Conservation (phyloP, 2,888 invertebrate genomes). For the Steromphala cineraria region DNA sequence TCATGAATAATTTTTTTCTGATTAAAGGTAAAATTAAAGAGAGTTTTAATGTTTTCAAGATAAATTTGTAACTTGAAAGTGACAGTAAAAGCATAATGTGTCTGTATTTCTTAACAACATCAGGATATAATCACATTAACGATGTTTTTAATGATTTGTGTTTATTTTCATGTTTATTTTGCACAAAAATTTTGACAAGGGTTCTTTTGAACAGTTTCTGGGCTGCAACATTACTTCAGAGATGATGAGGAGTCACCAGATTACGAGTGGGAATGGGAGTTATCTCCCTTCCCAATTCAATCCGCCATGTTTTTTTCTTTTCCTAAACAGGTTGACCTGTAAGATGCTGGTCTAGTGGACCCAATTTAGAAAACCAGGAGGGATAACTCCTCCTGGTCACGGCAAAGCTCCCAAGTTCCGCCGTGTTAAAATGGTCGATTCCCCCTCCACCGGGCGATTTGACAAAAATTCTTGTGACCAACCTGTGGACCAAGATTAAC, state of each 20-base stretch:
- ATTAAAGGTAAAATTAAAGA: no score
- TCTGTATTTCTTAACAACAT: no score
- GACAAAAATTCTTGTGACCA: slow-evolving; percentile 47
- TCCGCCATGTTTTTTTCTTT: slow-evolving; percentile 14
- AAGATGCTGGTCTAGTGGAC: slow-evolving; percentile 95
- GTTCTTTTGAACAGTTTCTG: background rate
- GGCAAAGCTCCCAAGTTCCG: no score
- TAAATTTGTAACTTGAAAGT: no score
- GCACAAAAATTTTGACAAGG: no score
- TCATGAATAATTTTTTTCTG: background rate
- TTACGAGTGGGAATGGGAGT: background rate
- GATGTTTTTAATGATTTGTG: no score
- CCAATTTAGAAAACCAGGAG: slow-evolving; percentile 95
- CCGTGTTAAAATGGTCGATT: slow-evolving; percentile 82
- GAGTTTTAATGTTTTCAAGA: no score
- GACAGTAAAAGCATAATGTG: no score
- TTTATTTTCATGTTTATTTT: no score
- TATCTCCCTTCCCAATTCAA: slow-evolving; percentile 1
- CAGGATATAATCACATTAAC: no score
- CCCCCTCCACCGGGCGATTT: slow-evolving; percentile 65
- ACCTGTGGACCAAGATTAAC: slow-evolving; percentile 37
- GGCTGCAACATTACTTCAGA: background rate
- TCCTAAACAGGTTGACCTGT: slow-evolving; percentile 84
- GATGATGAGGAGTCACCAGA: background rate
- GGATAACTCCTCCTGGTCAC: slow-evolving; percentile 67